These are phyloP conservation scores for Embiotoca jacksoni DNA, from an alignment of 2,113 vertebrate genomes.

Conservation along the genomic window DNA sequence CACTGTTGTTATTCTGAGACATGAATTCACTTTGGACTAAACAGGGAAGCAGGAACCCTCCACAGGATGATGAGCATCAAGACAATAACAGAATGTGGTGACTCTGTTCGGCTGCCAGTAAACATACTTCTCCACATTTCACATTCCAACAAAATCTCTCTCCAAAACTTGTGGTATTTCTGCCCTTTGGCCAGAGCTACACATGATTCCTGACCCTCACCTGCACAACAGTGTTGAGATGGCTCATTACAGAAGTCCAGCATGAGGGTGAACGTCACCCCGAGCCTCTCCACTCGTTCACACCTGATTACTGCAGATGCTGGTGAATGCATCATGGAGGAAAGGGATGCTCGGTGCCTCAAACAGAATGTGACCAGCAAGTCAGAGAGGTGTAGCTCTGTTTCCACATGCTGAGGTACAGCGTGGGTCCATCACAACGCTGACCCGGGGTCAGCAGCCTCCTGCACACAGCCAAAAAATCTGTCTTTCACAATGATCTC, in stretches of 20 bases:
- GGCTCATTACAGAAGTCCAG: conserved; percentile 44
- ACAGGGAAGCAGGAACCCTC: background rate
- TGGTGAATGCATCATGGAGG: conserved; percentile 18
- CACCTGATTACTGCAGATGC: conserved; percentile 20
- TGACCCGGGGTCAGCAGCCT: background rate
- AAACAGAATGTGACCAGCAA: conserved; percentile 32
- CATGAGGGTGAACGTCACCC: conserved; percentile 27
- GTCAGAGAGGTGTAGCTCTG: conserved; percentile 5
- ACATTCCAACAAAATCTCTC: conserved; percentile 6
- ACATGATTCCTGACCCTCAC: conserved; percentile 26
- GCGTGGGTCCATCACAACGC: background rate
- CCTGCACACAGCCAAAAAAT: background rate
- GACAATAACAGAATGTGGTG: conserved; percentile 1
- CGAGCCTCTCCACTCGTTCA: conserved; percentile 5
- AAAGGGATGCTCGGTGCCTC: background rate
- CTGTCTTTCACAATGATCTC: background rate
- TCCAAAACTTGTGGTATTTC: conserved; percentile 9
- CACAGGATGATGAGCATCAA: conserved; percentile 10
- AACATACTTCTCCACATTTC: conserved; percentile 6
- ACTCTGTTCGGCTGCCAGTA: conserved; percentile 3
- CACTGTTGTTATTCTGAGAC: conserved; percentile 11
- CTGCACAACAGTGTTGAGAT: conserved; percentile 5
- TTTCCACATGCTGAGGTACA: background rate
- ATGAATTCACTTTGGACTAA: conserved; percentile 12
- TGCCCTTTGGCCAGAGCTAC: conserved; percentile 29